Base-by-base conservation (phyloP, 2,888 invertebrate species). In the Danaus chrysippus region DNA sequence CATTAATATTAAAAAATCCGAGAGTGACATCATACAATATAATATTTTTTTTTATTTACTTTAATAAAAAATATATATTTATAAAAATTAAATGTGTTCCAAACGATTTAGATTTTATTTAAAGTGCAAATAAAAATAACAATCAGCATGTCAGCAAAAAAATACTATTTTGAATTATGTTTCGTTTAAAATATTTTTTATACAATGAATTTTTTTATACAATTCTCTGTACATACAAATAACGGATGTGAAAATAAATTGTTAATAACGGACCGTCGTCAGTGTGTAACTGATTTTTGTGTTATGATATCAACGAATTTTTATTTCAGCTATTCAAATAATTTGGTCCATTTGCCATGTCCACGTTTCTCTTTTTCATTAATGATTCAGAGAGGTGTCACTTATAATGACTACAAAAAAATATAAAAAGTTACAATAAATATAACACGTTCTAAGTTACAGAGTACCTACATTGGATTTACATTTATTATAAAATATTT, bases 331-430 rank as follows among this genome's bases (percentile, higher is more conserved):
- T 17, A 52, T 60, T 42, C 55, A n/a, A 55, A 53, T 57, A 55
- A 65, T 43, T 57, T 58, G 34, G 41, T 58, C 43, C n/a, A 62
- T 65, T 65, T 60, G 42, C 60, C 15, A 53, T 34, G 15, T 41
- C 52, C 46, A 42, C 53, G 43, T 52, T 59, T 62, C 42, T 23
- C 42, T 15, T 43, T n/a, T 43, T 53, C 53, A 59, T 56, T 41
- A 42, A 62, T 43, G 34, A 59, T 58, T 58, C 55, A 49, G 49
- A 49, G 49, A 49, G 15, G 17, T 49, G 17, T 49, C 15, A 49
- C 46, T 46, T 15, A 15, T 17, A 17, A 17, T 49, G 49, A 49
- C 49, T 49, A 17, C 49, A 49, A 17, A 10, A 17, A 49, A 17
- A 49, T 49, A 17, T 17, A 17, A 15, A 15, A 17, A 15, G 17